Evolutionary conservation across 2,888 invertebrate genomes (phyloP), one percentile per base, ranked within the genome.

Genomic region (Fragum fragum): DNA sequence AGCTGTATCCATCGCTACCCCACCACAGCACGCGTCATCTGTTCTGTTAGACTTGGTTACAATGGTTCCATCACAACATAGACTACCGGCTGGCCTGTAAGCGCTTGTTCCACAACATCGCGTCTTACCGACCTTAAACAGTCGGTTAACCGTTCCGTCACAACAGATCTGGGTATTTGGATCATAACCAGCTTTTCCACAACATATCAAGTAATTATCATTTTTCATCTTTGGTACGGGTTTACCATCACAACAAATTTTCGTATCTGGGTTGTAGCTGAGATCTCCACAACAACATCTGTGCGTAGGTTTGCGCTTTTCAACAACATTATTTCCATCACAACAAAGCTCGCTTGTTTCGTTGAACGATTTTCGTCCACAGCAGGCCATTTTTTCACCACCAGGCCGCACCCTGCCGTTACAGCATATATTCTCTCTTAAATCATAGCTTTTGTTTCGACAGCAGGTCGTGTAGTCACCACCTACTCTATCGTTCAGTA

Each of bases 1-100:
- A 2, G 39, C 32, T 0, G 81, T 74, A 28, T 82, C 74, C 55
- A 70, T 74, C 7, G 81, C 71, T 75, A 69, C 75, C 14, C 73
- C 71, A 14, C 81, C 81, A 59, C 81, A 82, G 29, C 81, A 82
- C n/a, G 66, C 68, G 36, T 82, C 81, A 52, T 82, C 81, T 11
- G 69, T 59, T 32, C 68, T 59, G 42, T 74, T 74, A 7, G 74
- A 52, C 61, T 78, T 77, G 36, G 61, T 53, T 23, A 77, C 68
- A 21, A 82, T 75, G 36, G 68, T 78, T 36, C 68, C 69, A 47
- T 81, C 75, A 61, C 81, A 82, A 39, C 81, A 82, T 14, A 82
- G 70, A 47, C 66, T 39, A 18, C 32, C 26, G 28, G 75, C 71
- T 36, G 78, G 74, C 53, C 78, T 42, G 53, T 75, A 82, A 23